Conservation (phyloP, 2,888 invertebrate genomes). For the Caenorhabditis japonica region DNA sequence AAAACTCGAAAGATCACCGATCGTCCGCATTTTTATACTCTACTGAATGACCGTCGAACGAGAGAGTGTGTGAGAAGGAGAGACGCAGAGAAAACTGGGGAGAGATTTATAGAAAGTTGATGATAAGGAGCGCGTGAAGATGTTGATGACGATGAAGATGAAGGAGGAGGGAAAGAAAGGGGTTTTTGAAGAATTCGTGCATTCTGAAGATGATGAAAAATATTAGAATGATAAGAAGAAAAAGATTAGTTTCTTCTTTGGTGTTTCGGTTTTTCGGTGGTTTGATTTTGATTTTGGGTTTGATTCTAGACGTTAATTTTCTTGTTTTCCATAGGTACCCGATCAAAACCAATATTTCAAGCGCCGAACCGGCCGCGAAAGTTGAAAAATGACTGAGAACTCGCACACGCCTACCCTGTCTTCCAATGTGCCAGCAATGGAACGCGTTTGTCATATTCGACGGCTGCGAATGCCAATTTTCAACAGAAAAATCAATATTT, state of each 20-base stretch:
- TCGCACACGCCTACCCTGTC: no score
- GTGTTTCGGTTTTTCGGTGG: no score
- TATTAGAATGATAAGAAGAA: background rate
- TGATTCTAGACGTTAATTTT: no score
- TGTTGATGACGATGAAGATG: constrained; percentile 17
- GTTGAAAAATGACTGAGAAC: no score
- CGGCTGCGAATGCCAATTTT: no score
- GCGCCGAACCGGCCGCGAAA: no score
- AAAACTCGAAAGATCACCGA: background rate
- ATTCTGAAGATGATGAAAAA: background rate
- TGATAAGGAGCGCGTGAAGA: constrained; percentile 7
- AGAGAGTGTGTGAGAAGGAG: constrained; percentile 6
- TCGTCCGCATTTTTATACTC: background rate
- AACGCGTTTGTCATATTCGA: no score
- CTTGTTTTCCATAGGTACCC: no score
- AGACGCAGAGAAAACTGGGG: constrained; percentile 23
- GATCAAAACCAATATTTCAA: no score
- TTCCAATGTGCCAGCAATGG: no score
- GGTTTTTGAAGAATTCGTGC: background rate
- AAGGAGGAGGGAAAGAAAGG: background rate
- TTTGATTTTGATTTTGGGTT: no score
- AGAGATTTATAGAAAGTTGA: constrained; percentile 24
- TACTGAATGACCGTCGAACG: background rate
- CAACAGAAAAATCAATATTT: no score
- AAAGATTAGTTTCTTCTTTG: background rate